Conservation (phyloP, 2,113 vertebrate species). For the Cacatua alba region DNA sequence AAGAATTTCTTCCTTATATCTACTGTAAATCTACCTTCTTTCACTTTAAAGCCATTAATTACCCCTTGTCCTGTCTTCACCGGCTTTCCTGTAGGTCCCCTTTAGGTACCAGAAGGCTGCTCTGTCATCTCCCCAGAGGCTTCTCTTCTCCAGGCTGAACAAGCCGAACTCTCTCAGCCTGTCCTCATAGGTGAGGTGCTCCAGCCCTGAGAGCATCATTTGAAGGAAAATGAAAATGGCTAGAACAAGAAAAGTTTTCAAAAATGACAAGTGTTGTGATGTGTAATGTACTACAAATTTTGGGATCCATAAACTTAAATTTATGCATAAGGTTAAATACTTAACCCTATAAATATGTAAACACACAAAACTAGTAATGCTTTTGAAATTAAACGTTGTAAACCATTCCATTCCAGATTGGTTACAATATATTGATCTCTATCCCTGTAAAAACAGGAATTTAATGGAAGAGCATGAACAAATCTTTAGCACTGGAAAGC, state of each 20-base stretch:
- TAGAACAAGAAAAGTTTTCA: not conserved
- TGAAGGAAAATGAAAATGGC: not conserved
- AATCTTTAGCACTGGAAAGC: constrained; percentile 2
- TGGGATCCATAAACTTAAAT: not conserved
- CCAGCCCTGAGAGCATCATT: not conserved
- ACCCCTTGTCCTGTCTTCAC: not conserved
- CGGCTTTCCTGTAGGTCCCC: not conserved
- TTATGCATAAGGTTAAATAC: not conserved
- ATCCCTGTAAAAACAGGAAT: constrained; percentile 52
- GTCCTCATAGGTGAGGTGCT: not conserved
- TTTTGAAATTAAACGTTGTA: not conserved
- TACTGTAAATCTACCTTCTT: not conserved
- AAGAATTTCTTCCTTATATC: not conserved
- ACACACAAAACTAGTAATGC: not conserved
- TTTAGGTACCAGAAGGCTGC: not conserved
- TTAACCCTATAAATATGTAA: not conserved
- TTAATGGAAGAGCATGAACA: constrained; percentile 6
- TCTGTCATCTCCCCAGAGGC: not conserved
- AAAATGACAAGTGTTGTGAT: not conserved
- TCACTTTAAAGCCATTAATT: not conserved
- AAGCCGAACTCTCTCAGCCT: not conserved
- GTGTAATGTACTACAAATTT: not conserved
- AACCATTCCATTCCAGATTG: not conserved
- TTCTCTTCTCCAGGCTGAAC: not conserved
- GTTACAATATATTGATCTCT: constrained; percentile 19